These are phyloP conservation scores for Sphaerophoria taeniata DNA, from an alignment of 2,888 invertebrate species.

Conservation along the genomic window DNA sequence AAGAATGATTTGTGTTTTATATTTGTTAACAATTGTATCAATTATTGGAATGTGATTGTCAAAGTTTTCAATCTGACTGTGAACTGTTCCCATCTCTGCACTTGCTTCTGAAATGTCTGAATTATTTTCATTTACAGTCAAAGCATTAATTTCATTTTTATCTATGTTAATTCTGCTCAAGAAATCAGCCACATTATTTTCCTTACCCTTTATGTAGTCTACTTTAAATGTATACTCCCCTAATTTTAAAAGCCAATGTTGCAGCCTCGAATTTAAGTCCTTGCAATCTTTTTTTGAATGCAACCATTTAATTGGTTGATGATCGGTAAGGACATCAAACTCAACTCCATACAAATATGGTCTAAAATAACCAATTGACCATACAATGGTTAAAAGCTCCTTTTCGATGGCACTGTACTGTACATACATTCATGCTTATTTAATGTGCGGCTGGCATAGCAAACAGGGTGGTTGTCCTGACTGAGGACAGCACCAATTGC, in stretches of 20 bases:
- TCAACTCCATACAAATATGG: too few species aligned
- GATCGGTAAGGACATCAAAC: too few species aligned
- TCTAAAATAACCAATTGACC: too few species aligned
- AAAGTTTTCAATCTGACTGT: too few species aligned
- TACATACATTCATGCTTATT: constrained; percentile 35
- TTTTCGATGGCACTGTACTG: constrained; percentile 25
- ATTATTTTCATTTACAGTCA: too few species aligned
- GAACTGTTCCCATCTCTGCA: not conserved
- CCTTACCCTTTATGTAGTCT: constrained; percentile 52
- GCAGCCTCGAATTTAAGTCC: constrained; percentile 39
- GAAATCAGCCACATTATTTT: constrained; percentile 41
- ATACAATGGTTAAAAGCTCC: too few species aligned
- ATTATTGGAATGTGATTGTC: too few species aligned
- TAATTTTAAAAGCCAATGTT: constrained; percentile 47
- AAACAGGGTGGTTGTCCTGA: constrained; percentile 3
- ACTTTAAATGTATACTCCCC: constrained; percentile 46
- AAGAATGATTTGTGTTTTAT: too few species aligned
- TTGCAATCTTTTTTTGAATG: constrained; percentile 35
- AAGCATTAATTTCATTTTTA: not conserved
- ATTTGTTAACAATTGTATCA: too few species aligned
- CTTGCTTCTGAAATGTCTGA: too few species aligned
- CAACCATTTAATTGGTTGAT: too few species aligned
- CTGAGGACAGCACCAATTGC: constrained; percentile 17
- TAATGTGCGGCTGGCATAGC: constrained; percentile 2
- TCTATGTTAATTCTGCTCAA: constrained; percentile 42